Conservation (phyloP, 2,113 vertebrate genomes). For the Pardalotus punctatus region DNA sequence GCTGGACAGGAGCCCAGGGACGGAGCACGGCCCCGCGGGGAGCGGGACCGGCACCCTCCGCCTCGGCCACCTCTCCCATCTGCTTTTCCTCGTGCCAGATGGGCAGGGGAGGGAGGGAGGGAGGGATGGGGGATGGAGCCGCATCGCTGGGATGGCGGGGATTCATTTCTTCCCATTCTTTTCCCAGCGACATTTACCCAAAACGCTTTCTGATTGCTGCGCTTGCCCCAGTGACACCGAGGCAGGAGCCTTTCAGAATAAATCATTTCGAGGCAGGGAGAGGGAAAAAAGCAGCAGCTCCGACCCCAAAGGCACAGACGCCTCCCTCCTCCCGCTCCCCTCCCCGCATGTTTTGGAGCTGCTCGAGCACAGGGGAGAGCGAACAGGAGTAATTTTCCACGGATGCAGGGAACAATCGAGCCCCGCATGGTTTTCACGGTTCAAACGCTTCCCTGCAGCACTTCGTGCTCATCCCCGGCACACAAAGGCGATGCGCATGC, state of each 20-base stretch:
- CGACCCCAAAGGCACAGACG: background rate
- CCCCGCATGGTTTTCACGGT: background rate
- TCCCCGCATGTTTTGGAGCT: background rate
- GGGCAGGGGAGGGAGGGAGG: background rate
- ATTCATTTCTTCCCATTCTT: background rate
- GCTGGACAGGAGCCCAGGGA: background rate
- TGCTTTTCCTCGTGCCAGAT: background rate
- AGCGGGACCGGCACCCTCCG: background rate
- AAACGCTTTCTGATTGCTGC: background rate
- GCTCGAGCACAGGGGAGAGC: background rate
- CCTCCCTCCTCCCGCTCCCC: background rate
- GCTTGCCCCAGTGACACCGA: background rate
- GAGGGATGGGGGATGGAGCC: background rate
- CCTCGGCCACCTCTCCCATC: background rate
- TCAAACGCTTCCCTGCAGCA: constrained; percentile 29
- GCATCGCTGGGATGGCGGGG: background rate
- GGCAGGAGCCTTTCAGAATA: background rate
- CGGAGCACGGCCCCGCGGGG: rapidly evolving
- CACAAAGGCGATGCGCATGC: constrained; percentile 6
- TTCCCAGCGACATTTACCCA: background rate
- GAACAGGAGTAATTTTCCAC: constrained; percentile 42
- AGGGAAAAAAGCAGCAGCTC: background rate
- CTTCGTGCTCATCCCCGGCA: background rate
- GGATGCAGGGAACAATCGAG: constrained; percentile 23
- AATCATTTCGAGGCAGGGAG: background rate